phyloP scores from a whole-genome alignment of 2,113 vertebrate genomes.

The Piaya cayana region DNA sequence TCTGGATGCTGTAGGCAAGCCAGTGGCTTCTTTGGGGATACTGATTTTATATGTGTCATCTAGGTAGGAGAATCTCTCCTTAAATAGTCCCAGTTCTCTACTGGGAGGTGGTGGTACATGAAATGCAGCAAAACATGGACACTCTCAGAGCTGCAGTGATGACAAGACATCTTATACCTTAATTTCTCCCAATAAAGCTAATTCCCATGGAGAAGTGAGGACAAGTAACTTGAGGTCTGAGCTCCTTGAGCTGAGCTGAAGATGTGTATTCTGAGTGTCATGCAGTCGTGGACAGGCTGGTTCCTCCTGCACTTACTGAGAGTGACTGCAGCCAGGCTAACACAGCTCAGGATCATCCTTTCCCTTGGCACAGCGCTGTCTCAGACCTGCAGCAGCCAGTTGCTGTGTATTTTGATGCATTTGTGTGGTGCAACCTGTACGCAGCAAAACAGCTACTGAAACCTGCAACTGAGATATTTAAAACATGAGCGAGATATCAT shows the following conservation, averaged over 20 bases:
- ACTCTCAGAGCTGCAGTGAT: background rate
- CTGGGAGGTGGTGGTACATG: background rate
- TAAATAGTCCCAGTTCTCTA: background rate
- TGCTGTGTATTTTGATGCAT: background rate
- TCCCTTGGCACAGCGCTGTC: background rate
- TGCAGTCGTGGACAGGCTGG: background rate
- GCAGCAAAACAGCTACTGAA: background rate
- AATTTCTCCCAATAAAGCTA: background rate
- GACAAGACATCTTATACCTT: background rate
- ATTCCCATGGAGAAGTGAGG: background rate
- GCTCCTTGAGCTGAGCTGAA: background rate
- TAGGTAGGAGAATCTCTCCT: background rate
- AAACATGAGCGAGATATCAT: background rate
- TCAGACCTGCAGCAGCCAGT: background rate
- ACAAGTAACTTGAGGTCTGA: background rate
- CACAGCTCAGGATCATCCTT: background rate
- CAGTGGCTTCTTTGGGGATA: background rate
- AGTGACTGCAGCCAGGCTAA: background rate
- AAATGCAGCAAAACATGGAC: background rate
- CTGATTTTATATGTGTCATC: background rate
- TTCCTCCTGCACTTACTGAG: accelerated
- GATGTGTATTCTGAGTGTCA: background rate
- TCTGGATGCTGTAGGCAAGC: background rate
- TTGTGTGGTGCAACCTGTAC: background rate
- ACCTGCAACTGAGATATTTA: background rate